phyloP scores from a whole-genome alignment of 2,113 vertebrate genomes.

The Telmatochromis sp. region DNA sequence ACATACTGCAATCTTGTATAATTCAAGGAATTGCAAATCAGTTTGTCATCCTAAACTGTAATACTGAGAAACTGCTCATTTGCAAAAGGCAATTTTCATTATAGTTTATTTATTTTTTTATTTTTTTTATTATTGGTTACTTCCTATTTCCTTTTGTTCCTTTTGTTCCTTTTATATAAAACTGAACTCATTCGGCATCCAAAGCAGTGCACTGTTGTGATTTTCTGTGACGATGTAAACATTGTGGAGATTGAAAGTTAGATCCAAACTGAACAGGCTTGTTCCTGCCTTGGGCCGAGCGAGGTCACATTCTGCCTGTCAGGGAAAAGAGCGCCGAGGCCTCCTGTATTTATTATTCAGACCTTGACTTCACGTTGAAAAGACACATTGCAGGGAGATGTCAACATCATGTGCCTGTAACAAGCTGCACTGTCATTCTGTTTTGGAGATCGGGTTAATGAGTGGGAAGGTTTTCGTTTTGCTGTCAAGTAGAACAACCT shows the following conservation, averaged over 20 bases:
- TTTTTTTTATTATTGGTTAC: background rate
- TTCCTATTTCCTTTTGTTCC: background rate
- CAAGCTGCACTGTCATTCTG: background rate
- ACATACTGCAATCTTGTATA: background rate
- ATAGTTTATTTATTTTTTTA: background rate
- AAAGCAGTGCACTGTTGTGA: background rate
- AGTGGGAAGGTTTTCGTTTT: background rate
- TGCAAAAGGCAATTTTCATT: background rate
- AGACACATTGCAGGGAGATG: constrained; percentile 1
- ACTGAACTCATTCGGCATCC: background rate
- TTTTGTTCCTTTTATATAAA: background rate
- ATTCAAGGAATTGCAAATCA: background rate
- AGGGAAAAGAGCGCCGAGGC: background rate
- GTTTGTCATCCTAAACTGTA: background rate
- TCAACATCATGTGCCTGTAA: background rate
- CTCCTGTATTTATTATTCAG: constrained; percentile 47
- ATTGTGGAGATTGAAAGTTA: background rate
- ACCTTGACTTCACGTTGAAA: background rate
- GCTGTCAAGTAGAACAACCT: background rate
- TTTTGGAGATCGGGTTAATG: background rate
- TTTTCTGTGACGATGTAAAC: background rate
- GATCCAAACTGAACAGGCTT: background rate
- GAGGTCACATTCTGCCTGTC: constrained; percentile 12
- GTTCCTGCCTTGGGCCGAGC: background rate
- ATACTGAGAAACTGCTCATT: background rate